These are phyloP conservation scores for Habrosyne pyritoides DNA, from an alignment of 2,888 invertebrate species.

Conservation along the genomic window DNA sequence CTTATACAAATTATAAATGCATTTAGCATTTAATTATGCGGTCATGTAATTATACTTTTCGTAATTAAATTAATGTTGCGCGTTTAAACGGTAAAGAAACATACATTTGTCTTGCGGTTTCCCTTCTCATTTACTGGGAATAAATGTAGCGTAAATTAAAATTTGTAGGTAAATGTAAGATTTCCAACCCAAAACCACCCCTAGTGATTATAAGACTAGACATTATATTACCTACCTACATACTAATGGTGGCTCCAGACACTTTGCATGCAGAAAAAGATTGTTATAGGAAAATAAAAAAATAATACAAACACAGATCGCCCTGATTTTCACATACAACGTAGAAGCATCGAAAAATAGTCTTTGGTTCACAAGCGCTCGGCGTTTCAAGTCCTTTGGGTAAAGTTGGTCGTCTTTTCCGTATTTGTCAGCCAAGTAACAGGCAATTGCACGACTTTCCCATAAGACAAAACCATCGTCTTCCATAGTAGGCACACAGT, in stretches of 20 bases:
- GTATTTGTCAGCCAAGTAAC: slow-evolving; percentile 85
- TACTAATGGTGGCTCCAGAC: too few relatives aligned
- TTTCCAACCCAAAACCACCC: too few relatives aligned
- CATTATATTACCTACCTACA: too few relatives aligned
- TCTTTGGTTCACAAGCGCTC: slow-evolving; percentile 85
- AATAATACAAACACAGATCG: slow-evolving; percentile 82
- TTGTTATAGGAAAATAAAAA: slow-evolving; percentile 1
- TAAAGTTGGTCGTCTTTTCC: slow-evolving; percentile 84
- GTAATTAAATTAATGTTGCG: slow-evolving; percentile 2
- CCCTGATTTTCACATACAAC: slow-evolving; percentile 85
- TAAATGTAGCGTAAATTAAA: too few relatives aligned
- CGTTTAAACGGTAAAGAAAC: too few relatives aligned
- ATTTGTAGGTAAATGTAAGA: too few relatives aligned
- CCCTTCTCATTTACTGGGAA: too few relatives aligned
- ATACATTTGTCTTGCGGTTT: too few relatives aligned
- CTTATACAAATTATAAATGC: background rate
- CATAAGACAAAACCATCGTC: slow-evolving; percentile 86
- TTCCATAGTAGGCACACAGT: slow-evolving; percentile 86
- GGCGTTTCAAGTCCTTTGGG: slow-evolving; percentile 82
- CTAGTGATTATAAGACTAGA: too few relatives aligned
- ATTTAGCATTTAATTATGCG: slow-evolving; percentile 22
- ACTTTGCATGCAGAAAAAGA: too few relatives aligned
- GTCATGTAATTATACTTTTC: background rate
- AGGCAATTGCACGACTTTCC: slow-evolving; percentile 87
- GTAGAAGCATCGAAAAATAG: slow-evolving; percentile 85